Conservation (phyloP, 1,140 invertebrate genomes). For the Drosophila tani region DNA sequence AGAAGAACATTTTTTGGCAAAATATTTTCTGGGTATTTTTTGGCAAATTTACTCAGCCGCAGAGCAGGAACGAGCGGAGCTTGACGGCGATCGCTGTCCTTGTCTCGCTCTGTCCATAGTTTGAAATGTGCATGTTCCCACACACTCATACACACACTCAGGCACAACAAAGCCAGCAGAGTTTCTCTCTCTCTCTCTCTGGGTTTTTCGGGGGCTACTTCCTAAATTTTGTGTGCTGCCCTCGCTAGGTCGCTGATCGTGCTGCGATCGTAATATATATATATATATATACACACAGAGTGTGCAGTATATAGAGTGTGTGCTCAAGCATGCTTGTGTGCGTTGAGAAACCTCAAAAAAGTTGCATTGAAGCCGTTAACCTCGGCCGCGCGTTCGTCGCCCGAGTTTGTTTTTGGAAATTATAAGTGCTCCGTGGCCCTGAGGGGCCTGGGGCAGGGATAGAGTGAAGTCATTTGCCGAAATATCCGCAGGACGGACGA, state of each 20-base stretch:
- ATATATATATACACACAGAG: background rate
- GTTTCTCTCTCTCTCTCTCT: slow-evolving; percentile 1
- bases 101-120: slow-evolving; percentile 33
- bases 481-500: slow-evolving; percentile 39
- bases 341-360: slow-evolving; percentile 78
- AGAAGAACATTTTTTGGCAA: slow-evolving; percentile 41
- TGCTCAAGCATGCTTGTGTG: slow-evolving; percentile 4
- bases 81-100: slow-evolving; percentile 23
- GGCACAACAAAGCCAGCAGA: slow-evolving; percentile 14
- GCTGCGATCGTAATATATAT: slow-evolving; percentile 45
- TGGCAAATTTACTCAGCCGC: slow-evolving; percentile 52
- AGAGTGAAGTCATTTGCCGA: slow-evolving; percentile 82
- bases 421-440: slow-evolving; percentile 54
- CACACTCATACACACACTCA: slow-evolving; percentile 8
- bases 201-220: slow-evolving; percentile 43
- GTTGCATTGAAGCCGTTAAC: slow-evolving; percentile 84
- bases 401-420: slow-evolving; percentile 80
- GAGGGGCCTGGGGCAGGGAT: slow-evolving; percentile 25
- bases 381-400: slow-evolving; percentile 80
- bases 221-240: slow-evolving; percentile 72
- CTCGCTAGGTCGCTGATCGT: slow-evolving; percentile 66
- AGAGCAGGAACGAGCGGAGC: slow-evolving; percentile 32
- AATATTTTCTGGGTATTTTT: slow-evolving; percentile 15
- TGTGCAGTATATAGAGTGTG: slow-evolving; percentile 2
- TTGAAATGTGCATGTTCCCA: slow-evolving; percentile 63